Evolutionary conservation across 2,797 vertebrate species (phyloP).

Genomic region (Schizopygopsis malacanthus): DNA sequence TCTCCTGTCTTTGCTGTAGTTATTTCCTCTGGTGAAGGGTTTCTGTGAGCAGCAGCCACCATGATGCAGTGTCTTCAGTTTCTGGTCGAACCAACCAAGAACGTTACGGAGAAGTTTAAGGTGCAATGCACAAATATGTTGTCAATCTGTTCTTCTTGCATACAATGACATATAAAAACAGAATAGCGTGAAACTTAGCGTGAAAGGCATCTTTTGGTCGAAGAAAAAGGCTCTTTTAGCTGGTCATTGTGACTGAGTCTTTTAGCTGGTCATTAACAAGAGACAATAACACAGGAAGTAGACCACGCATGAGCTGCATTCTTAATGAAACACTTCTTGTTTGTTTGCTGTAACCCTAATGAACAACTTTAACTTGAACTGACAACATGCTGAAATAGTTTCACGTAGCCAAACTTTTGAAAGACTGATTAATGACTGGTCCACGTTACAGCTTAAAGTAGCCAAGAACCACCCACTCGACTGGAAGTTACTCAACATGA

Average conservation of each 20-base stretch:
- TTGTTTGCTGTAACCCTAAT: slow-evolving; percentile 45
- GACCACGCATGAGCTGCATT: slow-evolving; percentile 61
- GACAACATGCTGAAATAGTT: slow-evolving; percentile 7
- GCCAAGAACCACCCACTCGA: too few species aligned
- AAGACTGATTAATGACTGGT: not conserved
- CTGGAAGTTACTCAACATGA: not conserved
- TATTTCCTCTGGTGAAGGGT: slow-evolving; percentile 46
- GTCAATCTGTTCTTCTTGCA: not conserved
- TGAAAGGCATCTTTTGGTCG: not conserved
- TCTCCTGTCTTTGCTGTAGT: not conserved
- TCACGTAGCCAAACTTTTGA: not conserved
- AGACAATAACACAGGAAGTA: slow-evolving; percentile 20
- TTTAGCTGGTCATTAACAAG: slow-evolving; percentile 15
- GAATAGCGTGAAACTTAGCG: not conserved
- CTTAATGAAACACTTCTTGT: slow-evolving; percentile 59
- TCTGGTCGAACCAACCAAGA: slow-evolving; percentile 81
- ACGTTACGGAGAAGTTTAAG: slow-evolving; percentile 79
- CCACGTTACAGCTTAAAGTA: not conserved
- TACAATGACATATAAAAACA: too few species aligned
- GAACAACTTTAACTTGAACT: not conserved
- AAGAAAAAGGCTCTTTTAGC: slow-evolving; percentile 8
- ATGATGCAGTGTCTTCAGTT: slow-evolving; percentile 86
- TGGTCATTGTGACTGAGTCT: too few species aligned
- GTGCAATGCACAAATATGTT: slow-evolving; percentile 58
- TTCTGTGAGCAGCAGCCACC: slow-evolving; percentile 58